Evolutionary conservation across 2,797 vertebrate genomes (phyloP).

Genomic region (Ptychadena robeensis): DNA sequence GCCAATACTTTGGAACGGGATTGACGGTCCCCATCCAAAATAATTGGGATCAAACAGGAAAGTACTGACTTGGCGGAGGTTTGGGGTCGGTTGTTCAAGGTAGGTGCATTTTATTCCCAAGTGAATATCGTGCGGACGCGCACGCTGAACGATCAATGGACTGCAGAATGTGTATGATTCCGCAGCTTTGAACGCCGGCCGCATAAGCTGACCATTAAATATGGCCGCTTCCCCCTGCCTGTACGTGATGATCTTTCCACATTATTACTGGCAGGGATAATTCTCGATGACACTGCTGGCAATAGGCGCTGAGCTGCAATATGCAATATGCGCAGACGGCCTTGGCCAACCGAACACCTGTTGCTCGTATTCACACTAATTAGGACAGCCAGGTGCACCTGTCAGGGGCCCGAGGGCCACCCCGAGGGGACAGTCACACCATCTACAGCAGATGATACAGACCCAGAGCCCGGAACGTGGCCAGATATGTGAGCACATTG

Average conservation of each 20-base stretch:
- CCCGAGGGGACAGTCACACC: no score
- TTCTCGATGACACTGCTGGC: slow-evolving; percentile 4
- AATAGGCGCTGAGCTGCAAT: neutral
- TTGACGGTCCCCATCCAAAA: no score
- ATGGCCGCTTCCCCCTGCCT: neutral
- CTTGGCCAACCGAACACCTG: neutral
- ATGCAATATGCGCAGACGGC: no score
- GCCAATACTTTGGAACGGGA: no score
- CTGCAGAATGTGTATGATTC: no score
- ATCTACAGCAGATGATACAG: neutral
- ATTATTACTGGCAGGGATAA: neutral
- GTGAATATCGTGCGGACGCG: no score
- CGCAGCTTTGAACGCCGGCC: neutral
- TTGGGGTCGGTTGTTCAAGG: no score
- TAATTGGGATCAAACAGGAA: no score
- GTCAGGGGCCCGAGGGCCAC: neutral
- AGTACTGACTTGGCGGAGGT: no score
- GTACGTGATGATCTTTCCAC: neutral
- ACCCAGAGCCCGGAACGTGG: neutral
- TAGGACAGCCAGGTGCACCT: neutral
- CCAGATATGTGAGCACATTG: neutral
- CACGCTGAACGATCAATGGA: no score
- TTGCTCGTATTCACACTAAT: neutral
- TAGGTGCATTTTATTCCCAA: no score
- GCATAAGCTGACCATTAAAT: neutral